These are phyloP conservation scores for Anguilla pacifica DNA, from an alignment of 2,797 vertebrate species.

Conservation along the genomic window DNA sequence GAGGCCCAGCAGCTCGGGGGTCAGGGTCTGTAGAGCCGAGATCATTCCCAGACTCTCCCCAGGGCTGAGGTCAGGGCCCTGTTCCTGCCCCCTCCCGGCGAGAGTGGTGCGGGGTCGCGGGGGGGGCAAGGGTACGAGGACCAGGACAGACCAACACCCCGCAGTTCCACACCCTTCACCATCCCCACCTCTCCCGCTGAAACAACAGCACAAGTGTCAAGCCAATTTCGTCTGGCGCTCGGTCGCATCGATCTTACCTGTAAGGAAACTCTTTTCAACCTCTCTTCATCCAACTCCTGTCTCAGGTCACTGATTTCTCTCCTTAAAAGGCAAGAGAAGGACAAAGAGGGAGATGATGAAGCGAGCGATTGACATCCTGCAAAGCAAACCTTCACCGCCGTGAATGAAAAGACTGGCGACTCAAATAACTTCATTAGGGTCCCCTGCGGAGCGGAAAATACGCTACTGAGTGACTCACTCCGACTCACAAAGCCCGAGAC, in stretches of 20 bases:
- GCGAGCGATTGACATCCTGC: background rate
- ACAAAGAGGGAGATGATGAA: background rate
- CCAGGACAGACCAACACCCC: background rate
- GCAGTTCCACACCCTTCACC: background rate
- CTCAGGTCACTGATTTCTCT: constrained; percentile 87
- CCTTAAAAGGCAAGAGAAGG: constrained; percentile 66
- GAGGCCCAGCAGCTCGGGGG: too few species aligned
- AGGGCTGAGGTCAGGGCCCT: background rate
- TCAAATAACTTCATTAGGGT: background rate
- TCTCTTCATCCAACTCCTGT: constrained; percentile 88
- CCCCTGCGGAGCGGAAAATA: background rate
- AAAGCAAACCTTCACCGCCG: background rate
- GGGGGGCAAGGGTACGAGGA: background rate
- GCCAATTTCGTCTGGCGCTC: background rate
- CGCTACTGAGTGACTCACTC: background rate
- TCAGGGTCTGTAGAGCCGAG: too few species aligned
- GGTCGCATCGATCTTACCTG: constrained; percentile 75
- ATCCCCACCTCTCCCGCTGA: background rate
- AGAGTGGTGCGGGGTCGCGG: background rate
- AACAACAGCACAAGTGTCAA: background rate
- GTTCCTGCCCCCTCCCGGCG: background rate
- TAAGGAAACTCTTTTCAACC: constrained; percentile 76
- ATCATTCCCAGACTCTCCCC: too few species aligned
- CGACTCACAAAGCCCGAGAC: background rate
- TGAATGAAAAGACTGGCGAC: background rate